phyloP scores from a whole-genome alignment of 2,888 invertebrate species.

The Alviniconcha strummeri region DNA sequence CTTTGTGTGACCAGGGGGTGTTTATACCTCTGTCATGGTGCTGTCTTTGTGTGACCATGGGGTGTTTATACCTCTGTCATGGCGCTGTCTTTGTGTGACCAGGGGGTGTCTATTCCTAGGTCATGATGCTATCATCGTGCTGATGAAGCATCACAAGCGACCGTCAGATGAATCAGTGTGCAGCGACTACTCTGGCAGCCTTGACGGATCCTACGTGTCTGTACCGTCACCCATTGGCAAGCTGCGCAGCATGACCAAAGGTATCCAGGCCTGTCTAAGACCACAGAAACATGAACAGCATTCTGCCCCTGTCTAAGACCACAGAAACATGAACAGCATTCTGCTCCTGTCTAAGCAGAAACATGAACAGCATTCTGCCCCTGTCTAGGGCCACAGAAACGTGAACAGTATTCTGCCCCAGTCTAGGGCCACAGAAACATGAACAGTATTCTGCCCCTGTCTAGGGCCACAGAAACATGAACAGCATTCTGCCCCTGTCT shows the following conservation, averaged over 20 bases:
- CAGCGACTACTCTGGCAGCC: slow-evolving; percentile 73
- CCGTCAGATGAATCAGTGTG: slow-evolving; percentile 73
- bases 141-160: slow-evolving; percentile 74
- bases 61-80: slow-evolving; percentile 63
- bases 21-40: slow-evolving; percentile 71
- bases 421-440: too few species aligned
- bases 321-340: too few species aligned
- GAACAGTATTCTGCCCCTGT: too few species aligned
- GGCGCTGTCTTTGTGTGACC: slow-evolving; percentile 71
- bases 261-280: slow-evolving; percentile 41
- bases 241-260: slow-evolving; percentile 74
- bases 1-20: not conserved
- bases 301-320: too few species aligned
- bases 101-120: slow-evolving; percentile 51
- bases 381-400: too few species aligned
- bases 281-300: too few species aligned
- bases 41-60: slow-evolving; percentile 57
- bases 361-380: too few species aligned
- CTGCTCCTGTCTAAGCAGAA: too few species aligned
- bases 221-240: slow-evolving; percentile 75
- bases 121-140: slow-evolving; percentile 74
- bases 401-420: too few species aligned
- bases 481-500: too few species aligned
- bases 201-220: slow-evolving; percentile 74
- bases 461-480: too few species aligned